Percentiles rank a stretch among this genome's conserved stretches.
Conservation (phyloP, 2,113 vertebrate species). For the Benitochromis conjunctus region DNA sequence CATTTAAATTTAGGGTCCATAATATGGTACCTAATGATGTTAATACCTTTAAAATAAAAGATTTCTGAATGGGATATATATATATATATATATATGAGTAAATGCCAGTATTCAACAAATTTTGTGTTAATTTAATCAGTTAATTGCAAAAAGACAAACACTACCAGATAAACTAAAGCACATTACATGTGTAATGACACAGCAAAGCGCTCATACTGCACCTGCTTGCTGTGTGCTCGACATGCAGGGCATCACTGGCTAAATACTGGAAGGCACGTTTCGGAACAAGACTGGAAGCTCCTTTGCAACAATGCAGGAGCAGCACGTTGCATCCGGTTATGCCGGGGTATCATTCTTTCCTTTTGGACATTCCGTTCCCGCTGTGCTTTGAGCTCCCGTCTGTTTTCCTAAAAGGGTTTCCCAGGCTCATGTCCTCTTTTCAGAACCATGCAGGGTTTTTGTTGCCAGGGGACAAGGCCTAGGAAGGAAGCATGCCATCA, state of each 20-base stretch:
- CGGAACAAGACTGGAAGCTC: slow-evolving; percentile 40
- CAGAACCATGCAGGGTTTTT: slow-evolving; percentile 59
- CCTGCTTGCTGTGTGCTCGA: background rate
- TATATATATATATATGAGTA: too few relatives aligned
- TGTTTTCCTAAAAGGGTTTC: slow-evolving; percentile 66
- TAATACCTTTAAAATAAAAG: background rate
- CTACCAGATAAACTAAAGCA: background rate
- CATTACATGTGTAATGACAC: background rate
- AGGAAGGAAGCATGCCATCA: slow-evolving; percentile 62
- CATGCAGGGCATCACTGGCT: background rate
- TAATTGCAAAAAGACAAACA: background rate
- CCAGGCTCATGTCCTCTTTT: slow-evolving; percentile 68
- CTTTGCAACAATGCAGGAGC: slow-evolving; percentile 20
- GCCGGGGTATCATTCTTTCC: slow-evolving; percentile 28
- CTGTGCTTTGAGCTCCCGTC: slow-evolving; percentile 59
- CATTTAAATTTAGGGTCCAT: background rate
- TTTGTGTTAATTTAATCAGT: too few relatives aligned
- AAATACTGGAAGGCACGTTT: background rate
- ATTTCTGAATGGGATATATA: background rate
- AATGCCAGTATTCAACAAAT: too few relatives aligned
- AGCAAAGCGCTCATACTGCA: background rate
- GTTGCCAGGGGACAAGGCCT: slow-evolving; percentile 70
- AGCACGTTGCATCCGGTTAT: slow-evolving; percentile 47
- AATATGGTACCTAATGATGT: background rate
- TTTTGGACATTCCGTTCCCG: slow-evolving; percentile 65